phyloP scores from a whole-genome alignment of 2,888 invertebrate genomes.

The Chymomyza caudatula region DNA sequence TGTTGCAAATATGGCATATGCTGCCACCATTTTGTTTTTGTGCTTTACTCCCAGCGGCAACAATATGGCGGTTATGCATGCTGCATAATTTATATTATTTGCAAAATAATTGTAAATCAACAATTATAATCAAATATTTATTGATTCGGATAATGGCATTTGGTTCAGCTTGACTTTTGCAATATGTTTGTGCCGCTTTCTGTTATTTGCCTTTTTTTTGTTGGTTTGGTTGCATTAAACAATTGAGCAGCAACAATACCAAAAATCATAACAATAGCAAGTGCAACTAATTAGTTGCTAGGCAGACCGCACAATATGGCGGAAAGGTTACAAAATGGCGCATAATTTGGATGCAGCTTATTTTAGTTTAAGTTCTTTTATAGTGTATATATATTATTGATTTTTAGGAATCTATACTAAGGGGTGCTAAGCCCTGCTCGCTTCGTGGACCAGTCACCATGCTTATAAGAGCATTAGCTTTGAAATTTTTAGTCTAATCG shows the following conservation, averaged over 20 bases:
- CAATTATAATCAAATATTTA: constrained; percentile 38
- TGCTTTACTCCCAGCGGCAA: constrained; percentile 23
- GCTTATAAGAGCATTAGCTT: no score
- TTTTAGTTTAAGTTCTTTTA: no score
- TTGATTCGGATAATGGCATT: constrained; percentile 51
- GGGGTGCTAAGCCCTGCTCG: no score
- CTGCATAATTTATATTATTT: constrained; percentile 20
- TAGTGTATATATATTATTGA: no score
- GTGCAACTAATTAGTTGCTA: neutral
- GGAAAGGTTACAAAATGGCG: neutral
- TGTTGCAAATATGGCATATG: neutral
- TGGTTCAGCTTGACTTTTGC: neutral
- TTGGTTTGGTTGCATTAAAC: neutral
- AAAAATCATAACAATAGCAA: neutral
- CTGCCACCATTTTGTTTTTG: constrained; percentile 13
- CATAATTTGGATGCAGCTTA: neutral
- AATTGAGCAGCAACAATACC: neutral
- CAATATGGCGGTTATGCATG: constrained; percentile 12
- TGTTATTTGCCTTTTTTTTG: neutral
- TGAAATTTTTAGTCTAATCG: no score
- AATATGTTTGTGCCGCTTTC: neutral
- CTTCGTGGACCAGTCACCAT: no score
- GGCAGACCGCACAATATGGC: neutral
- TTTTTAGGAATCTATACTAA: no score
- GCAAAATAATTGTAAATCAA: constrained; percentile 5